These are phyloP conservation scores for Monopis laevigella DNA, from an alignment of 2,888 invertebrate genomes.

Conservation along the genomic window DNA sequence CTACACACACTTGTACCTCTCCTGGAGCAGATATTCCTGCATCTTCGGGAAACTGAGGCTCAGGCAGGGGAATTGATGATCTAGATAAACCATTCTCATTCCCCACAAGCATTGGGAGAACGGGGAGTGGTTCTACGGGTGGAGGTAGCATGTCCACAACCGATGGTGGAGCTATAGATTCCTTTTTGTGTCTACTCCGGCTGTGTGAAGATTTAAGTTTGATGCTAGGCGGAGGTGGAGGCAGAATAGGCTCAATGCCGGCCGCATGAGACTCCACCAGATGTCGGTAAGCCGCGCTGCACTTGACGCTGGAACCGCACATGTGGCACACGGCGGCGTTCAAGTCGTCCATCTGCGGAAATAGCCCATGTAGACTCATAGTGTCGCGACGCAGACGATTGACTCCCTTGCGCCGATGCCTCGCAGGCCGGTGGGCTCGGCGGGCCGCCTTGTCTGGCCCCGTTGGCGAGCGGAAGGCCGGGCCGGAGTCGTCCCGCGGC, in stretches of 20 bases:
- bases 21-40: conserved; percentile 38
- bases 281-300: conserved; percentile 80
- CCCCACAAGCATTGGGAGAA: conserved; percentile 43
- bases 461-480: conserved; percentile 40
- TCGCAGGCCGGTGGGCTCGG: conserved; percentile 30
- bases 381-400: conserved; percentile 66
- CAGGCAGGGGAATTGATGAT: conserved; percentile 49
- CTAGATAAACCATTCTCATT: conserved; percentile 48
- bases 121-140: conserved; percentile 40
- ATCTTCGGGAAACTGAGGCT: conserved; percentile 48
- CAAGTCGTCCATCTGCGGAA: conserved; percentile 80
- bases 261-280: conserved; percentile 67
- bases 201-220: conserved; percentile 36
- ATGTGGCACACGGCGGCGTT: conserved; percentile 81
- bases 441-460: conserved; percentile 31
- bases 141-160: conserved; percentile 44
- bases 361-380: conserved; percentile 80
- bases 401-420: conserved; percentile 51
- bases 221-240: conserved; percentile 50
- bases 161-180: conserved; percentile 37
- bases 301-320: conserved; percentile 81
- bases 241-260: conserved; percentile 44
- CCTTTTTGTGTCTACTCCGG: conserved; percentile 52
- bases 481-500: conserved; percentile 46
- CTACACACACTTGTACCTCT: conserved; percentile 55